Base-by-base conservation (phyloP, 92 coral and sea anemone genomes). In the Isaurus tuberculatus region DNA sequence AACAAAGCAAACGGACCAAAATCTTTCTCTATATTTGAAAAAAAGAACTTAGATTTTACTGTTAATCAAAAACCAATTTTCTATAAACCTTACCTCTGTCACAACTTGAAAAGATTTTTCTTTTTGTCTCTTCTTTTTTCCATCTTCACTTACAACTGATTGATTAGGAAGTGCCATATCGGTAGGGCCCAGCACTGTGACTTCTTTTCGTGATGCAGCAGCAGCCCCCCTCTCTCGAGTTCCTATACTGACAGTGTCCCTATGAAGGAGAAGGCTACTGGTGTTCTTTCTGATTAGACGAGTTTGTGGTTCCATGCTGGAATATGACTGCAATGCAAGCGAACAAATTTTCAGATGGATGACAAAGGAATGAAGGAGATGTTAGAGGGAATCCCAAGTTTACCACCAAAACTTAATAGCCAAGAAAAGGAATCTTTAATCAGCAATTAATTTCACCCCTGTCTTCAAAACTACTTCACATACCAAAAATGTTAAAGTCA, bases 151-250 rank as follows among this genome's bases (percentile, higher is more conserved):
- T 48, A 72, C 98, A 64, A 86, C 57, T 74, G 97, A 83, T 40
- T 95, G 99, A 43, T 89, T 81, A 37, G 99, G 92, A 61, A 94
- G 83, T 15, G 77, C 97, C 98, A 94, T 90, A 72, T 84, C 94
- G 44, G 90, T 85, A 20, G 97, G 90, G 4, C 97, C 94, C 26
- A 96, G 87, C 27, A 92, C 87, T 19, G 99, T 94, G 5, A 78
- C 83, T 30, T 70, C 71, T 27, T 73, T 43, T 16, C 49, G 72
- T 11, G 79, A 86, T 31, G 79, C 86, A 32, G 87, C 86, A 32
- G 87, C 87, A 44, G 87, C 79, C 43, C 90, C 91, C 71, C 91
- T 95, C 75, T 89, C 92, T 44, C 80, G 87, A 58, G 88, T 90
- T 23, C 84, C 84, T 32, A 86, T 64, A 40, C 90, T 70, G 30